Evolutionary conservation across 2,888 invertebrate species (phyloP), one percentile per base, ranked within the genome.

Genomic region (Phengaris alcon): DNA sequence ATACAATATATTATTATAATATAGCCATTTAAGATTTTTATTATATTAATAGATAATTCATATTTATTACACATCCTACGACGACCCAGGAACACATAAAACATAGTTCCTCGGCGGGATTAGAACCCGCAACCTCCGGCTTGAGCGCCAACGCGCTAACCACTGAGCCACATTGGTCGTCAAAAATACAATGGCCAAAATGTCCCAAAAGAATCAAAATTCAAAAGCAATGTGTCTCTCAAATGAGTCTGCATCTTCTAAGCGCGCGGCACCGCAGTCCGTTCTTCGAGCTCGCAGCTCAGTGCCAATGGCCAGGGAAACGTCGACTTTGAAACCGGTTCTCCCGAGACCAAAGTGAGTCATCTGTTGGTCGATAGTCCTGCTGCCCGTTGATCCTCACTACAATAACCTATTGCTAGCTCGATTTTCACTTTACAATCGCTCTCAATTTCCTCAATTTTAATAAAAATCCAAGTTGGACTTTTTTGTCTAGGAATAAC

Each of bases 291-390:
- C 10, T 22, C 48, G 70, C 15, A 70, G 70, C 48, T 51, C 15
- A 70, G 70, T 51, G 70, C 70, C 70, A 70, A 70, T 70, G 70
- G 51, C 70, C 70, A 51, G 70, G 22, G 10, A 48, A 48, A 51
- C 51, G 44, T 68, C 68, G 15, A 46, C 70, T 15, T 70, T 51
- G 70, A 10, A 70, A 70, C 70, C 70, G 70, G 70, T 70, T 70
- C 69, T 48, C 70, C 51, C 48, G 70, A 64, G 64, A 64, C 64
- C 64, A 5, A 22, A 48, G 51, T 70, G 70, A 70, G 48, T 70
- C 70, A 70, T 70, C 70, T n/a, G n/a, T n/a, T n/a, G 70, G 70
- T 70, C 70, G 51, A 70, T 70, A 70, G 70, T 51, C 70, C 70
- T 70, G 51, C 22, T 51, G 70, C 69, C 46, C 15, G 9, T 35